Conservation (phyloP, 1,140 invertebrate genomes). For the Ceratosolen fusciceps region DNA sequence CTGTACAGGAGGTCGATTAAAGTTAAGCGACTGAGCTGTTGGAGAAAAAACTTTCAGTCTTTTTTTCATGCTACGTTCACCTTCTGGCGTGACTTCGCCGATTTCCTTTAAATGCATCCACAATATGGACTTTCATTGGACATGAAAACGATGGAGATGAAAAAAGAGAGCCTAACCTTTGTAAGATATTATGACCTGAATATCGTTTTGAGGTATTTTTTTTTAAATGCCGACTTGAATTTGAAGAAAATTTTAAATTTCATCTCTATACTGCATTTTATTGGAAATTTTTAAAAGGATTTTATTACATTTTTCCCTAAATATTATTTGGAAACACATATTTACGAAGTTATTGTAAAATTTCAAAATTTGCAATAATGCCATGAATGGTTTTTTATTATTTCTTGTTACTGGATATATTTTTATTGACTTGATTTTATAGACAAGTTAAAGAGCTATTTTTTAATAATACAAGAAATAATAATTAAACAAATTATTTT, state of each 20-base stretch:
- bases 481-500: no score
- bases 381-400: no score
- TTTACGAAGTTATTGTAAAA: no score
- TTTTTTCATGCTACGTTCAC: slow-evolving; percentile 2
- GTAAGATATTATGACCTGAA: not conserved
- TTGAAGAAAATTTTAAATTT: slow-evolving; percentile 6
- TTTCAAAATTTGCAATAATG: no score
- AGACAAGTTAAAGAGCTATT: no score
- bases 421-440: no score
- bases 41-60: slow-evolving; percentile 6
- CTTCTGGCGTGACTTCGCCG: not conserved
- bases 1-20: not conserved
- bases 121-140: not conserved
- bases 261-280: not conserved
- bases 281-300: not conserved
- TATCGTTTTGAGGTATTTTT: not conserved
- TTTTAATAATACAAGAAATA: no score
- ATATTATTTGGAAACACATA: no score
- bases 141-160: not conserved
- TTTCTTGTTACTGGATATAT: no score
- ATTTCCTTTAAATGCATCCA: slow-evolving; percentile 18
- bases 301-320: not conserved
- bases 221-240: not conserved
- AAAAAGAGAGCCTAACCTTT: not conserved
- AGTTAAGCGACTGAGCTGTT: not conserved